phyloP scores from a whole-genome alignment of 2,888 invertebrate genomes.

The Catocala sponsa region DNA sequence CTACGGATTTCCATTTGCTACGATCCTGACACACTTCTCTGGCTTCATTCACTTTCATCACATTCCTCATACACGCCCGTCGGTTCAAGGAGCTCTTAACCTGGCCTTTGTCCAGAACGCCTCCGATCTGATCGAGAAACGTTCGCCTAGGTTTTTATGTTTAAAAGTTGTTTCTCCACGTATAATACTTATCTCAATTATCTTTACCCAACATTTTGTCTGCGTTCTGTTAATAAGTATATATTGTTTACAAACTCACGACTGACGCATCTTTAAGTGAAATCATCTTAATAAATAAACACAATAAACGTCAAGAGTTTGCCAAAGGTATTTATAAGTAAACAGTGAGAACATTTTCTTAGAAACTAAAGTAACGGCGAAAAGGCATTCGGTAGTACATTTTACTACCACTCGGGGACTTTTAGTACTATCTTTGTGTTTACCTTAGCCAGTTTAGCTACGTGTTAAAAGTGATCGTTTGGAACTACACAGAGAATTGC shows the following conservation, averaged over 20 bases:
- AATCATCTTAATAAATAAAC: slow-evolving; percentile 29
- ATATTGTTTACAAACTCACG: neutral
- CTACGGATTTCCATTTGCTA: no score
- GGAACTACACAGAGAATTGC: neutral
- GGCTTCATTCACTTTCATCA: no score
- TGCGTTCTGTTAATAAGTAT: no score
- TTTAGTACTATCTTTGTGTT: slow-evolving; percentile 32
- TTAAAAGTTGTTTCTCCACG: no score
- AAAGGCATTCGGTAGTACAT: slow-evolving; percentile 22
- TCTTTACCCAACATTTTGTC: no score
- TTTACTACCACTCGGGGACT: slow-evolving; percentile 29
- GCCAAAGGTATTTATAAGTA: slow-evolving; percentile 30
- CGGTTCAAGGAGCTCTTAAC: no score
- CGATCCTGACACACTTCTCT: no score
- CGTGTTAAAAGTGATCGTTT: neutral
- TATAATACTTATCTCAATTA: no score
- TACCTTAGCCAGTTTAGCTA: slow-evolving; percentile 2
- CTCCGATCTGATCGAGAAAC: no score
- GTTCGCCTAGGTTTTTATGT: no score
- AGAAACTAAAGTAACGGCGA: slow-evolving; percentile 24
- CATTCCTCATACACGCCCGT: no score
- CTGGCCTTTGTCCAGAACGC: no score
- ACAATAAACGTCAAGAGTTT: slow-evolving; percentile 17
- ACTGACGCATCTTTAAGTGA: slow-evolving; percentile 30
- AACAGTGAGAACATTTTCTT: slow-evolving; percentile 28